phyloP scores from a whole-genome alignment of 2,797 vertebrate genomes.

The Tamandua tetradactyla region DNA sequence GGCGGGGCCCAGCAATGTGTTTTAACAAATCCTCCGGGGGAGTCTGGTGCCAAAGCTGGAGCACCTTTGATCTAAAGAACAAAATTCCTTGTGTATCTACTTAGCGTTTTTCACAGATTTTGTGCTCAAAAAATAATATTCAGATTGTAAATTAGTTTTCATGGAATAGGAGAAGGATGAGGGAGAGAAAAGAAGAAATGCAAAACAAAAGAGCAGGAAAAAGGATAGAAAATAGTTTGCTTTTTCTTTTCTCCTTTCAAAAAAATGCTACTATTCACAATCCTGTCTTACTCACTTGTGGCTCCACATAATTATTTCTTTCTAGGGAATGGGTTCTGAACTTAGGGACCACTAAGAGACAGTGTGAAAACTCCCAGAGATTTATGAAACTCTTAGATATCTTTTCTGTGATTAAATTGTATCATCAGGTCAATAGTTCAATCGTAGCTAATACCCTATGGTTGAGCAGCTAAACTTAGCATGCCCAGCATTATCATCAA shows the following conservation, averaged over 20 bases:
- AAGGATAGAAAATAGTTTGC: not conserved
- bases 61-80: not conserved
- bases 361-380: not conserved
- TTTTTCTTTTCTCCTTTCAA: not conserved
- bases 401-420: slow-evolving; percentile 2
- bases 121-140: slow-evolving; percentile 3
- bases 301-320: slow-evolving; percentile 4
- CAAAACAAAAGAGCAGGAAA: not conserved
- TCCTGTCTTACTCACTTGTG: not conserved
- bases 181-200: not conserved
- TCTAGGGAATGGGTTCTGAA: not conserved
- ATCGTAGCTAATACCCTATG: slow-evolving; percentile 16
- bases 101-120: not conserved
- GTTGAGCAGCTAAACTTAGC: slow-evolving; percentile 17
- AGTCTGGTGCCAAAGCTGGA: not conserved
- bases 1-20: not conserved
- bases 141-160: not conserved
- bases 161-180: not conserved
- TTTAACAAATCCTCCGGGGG: not conserved
- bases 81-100: not conserved
- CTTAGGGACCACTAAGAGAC: not conserved
- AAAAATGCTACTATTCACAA: not conserved
- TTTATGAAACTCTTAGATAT: not conserved
- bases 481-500: not conserved
- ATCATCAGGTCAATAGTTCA: slow-evolving; percentile 35